These are phyloP conservation scores for Drosophila athabasca DNA, from an alignment of 1,140 invertebrate species.

Conservation along the genomic window DNA sequence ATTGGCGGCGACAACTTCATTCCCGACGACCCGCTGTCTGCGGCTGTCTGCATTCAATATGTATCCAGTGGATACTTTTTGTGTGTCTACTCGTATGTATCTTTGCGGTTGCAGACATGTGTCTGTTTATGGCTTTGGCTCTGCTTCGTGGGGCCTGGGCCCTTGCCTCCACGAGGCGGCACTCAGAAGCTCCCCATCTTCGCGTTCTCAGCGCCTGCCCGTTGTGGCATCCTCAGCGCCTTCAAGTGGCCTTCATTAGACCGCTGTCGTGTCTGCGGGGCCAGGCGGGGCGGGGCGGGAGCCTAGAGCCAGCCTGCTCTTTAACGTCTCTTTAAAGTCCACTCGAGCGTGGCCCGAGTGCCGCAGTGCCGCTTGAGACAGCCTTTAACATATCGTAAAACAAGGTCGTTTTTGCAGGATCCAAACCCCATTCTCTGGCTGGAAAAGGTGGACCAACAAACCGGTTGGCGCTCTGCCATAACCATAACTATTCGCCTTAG, in stretches of 20 bases:
- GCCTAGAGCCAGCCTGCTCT: neutral
- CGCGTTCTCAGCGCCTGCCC: slow-evolving; percentile 20
- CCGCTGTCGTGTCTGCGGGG: slow-evolving; percentile 47
- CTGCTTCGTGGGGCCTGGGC: slow-evolving; percentile 27
- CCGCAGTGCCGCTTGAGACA: slow-evolving; percentile 34
- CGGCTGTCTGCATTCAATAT: slow-evolving; percentile 10
- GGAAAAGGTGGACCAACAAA: slow-evolving; percentile 24
- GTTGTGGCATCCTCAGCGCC: slow-evolving; percentile 30
- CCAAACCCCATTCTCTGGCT: slow-evolving; percentile 5
- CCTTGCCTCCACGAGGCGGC: slow-evolving; percentile 14
- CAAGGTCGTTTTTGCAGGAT: slow-evolving; percentile 74
- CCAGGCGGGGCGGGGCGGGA: neutral
- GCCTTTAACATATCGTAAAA: slow-evolving; percentile 66
- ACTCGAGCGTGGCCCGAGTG: slow-evolving; percentile 38
- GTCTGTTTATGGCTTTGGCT: slow-evolving; percentile 45
- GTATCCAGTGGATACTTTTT: slow-evolving; percentile 37
- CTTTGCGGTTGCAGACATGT: slow-evolving; percentile 25
- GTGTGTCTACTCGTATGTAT: slow-evolving; percentile 5
- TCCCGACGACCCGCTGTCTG: slow-evolving; percentile 36
- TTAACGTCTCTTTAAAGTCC: slow-evolving; percentile 44
- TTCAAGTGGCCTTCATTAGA: slow-evolving; percentile 76
- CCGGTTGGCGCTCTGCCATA: slow-evolving; percentile 47
- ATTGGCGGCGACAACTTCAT: slow-evolving; percentile 70
- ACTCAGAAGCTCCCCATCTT: slow-evolving; percentile 39
- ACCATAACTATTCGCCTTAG: slow-evolving; percentile 5